Conservation (phyloP, 2,888 invertebrate species). For the Carterocephalus palaemon region DNA sequence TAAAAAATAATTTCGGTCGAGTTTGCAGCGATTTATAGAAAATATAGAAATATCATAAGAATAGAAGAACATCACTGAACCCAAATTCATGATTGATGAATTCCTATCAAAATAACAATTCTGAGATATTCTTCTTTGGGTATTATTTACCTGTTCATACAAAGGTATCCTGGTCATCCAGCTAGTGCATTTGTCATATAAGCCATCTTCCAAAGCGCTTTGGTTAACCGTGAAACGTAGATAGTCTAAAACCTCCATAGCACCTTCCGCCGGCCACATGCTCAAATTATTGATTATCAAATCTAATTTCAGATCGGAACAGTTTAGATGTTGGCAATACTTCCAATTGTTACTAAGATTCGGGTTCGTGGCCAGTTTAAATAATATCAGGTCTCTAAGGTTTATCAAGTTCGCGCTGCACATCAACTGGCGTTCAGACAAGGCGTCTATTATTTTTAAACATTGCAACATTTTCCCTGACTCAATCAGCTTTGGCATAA, state of each 20-base stretch:
- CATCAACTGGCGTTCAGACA: constrained; percentile 77
- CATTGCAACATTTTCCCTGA: constrained; percentile 70
- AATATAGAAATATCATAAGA: constrained; percentile 5
- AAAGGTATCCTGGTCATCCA: constrained; percentile 81
- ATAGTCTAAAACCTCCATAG: constrained; percentile 71
- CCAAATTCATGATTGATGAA: no score
- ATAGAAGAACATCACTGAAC: no score
- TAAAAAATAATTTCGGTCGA: background rate
- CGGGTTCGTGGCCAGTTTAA: constrained; percentile 75
- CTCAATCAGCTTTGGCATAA: constrained; percentile 66
- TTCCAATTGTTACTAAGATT: constrained; percentile 69
- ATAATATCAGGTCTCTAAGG: constrained; percentile 79
- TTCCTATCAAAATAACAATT: no score
- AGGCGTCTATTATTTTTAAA: constrained; percentile 74
- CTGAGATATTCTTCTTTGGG: no score
- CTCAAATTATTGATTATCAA: constrained; percentile 75
- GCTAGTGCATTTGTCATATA: constrained; percentile 67
- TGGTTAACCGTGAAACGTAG: constrained; percentile 64
- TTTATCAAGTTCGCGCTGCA: constrained; percentile 74
- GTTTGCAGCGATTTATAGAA: no score
- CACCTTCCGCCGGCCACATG: constrained; percentile 78
- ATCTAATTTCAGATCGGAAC: constrained; percentile 69
- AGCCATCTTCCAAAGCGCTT: constrained; percentile 62
- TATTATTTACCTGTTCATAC: constrained; percentile 76
- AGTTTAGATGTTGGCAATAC: constrained; percentile 73